Percentiles rank a stretch among this genome's conserved stretches.
Conservation (phyloP, 2,113 vertebrate species). For the Cheilinus undulatus region DNA sequence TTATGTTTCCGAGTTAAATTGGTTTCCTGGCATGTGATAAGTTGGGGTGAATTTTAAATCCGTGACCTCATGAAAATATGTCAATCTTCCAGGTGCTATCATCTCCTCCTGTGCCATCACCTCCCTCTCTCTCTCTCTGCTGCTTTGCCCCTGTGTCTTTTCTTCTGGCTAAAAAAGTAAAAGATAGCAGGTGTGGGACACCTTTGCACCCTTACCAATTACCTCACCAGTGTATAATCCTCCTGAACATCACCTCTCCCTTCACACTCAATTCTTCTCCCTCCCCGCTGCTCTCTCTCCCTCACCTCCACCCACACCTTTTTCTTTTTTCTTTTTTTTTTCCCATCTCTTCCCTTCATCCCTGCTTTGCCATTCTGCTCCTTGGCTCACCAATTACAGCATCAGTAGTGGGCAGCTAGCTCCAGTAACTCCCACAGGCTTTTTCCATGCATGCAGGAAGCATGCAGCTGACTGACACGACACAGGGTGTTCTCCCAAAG, state of each 20-base stretch:
- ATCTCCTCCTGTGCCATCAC: slow-evolving; percentile 34
- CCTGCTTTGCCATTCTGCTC: slow-evolving; percentile 54
- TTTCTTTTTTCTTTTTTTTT: slow-evolving; percentile 40
- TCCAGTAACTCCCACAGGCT: slow-evolving; percentile 54
- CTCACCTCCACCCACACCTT: slow-evolving; percentile 59
- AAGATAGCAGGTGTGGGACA: slow-evolving; percentile 68
- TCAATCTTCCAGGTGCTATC: slow-evolving; percentile 54
- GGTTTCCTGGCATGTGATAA: slow-evolving; percentile 73
- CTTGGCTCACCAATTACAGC: slow-evolving; percentile 70
- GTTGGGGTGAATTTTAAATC: slow-evolving; percentile 67
- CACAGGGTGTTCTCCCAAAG: slow-evolving; percentile 51
- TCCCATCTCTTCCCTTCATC: slow-evolving; percentile 63
- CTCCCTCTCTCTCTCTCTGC: slow-evolving; percentile 14
- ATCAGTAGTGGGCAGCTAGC: slow-evolving; percentile 49
- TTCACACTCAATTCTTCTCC: slow-evolving; percentile 49
- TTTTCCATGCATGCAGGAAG: slow-evolving; percentile 46
- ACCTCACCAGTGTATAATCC: slow-evolving; percentile 68
- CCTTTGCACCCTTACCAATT: slow-evolving; percentile 72
- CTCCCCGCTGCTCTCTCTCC: slow-evolving; percentile 44
- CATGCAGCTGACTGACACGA: slow-evolving; percentile 53
- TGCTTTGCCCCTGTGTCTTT: slow-evolving; percentile 31
- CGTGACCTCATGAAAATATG: slow-evolving; percentile 65
- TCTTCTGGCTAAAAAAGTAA: slow-evolving; percentile 40
- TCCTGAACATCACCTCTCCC: slow-evolving; percentile 52
- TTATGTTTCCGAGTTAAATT: slow-evolving; percentile 71